These are phyloP conservation scores for Rhadina sibilatrix DNA, from an alignment of 2,113 vertebrate species.

Conservation along the genomic window DNA sequence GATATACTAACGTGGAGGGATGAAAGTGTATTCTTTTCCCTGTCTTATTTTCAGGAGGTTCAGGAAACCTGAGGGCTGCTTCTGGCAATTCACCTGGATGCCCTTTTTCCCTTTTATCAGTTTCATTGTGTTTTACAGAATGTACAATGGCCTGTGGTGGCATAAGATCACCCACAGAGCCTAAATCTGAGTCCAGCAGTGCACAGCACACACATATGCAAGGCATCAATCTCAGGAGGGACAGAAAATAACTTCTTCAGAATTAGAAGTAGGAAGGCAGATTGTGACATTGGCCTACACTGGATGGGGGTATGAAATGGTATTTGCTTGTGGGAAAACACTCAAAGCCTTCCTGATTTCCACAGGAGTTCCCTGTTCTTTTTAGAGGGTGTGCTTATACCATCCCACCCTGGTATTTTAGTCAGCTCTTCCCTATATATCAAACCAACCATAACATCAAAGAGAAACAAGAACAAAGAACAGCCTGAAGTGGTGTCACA, in stretches of 20 bases:
- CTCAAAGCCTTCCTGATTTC: background rate
- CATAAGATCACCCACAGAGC: background rate
- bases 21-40: background rate
- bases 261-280: slow-evolving; percentile 1
- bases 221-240: background rate
- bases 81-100: slow-evolving; percentile 47
- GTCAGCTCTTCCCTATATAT: background rate
- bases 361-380: background rate
- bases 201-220: background rate
- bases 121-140: slow-evolving; percentile 35
- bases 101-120: slow-evolving; percentile 49
- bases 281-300: background rate
- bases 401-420: background rate
- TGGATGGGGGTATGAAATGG: background rate
- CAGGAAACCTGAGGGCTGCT: slow-evolving; percentile 23
- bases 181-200: slow-evolving; percentile 19
- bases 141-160: background rate
- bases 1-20: background rate
- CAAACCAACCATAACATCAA: slow-evolving; percentile 30
- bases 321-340: background rate
- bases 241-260: background rate
- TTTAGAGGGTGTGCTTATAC: background rate
- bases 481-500: slow-evolving; percentile 10
- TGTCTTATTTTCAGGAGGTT: slow-evolving; percentile 33
- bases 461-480: background rate